Percentiles rank a stretch among this genome's conserved stretches.
phyloP scores from a whole-genome alignment of 2,888 invertebrate species.

The Crepidodera aurea region DNA sequence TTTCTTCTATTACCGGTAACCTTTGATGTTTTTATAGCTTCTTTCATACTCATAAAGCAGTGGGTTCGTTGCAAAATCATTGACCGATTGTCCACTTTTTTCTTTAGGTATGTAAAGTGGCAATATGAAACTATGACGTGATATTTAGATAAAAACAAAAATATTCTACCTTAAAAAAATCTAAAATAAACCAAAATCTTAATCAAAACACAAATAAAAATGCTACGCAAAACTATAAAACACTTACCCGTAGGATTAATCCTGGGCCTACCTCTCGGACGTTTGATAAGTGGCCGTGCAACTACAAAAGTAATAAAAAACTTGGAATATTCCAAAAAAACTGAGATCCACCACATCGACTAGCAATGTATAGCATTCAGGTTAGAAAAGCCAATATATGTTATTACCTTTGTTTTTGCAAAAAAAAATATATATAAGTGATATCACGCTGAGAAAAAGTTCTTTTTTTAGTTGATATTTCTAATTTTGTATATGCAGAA shows the following conservation, averaged over 20 bases:
- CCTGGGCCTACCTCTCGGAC: slow-evolving; percentile 52
- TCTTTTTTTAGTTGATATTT: too few relatives aligned
- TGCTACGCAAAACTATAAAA: slow-evolving; percentile 4
- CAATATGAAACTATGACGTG: too few relatives aligned
- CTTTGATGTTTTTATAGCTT: too few relatives aligned
- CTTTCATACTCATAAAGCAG: too few relatives aligned
- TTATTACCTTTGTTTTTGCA: slow-evolving; percentile 29
- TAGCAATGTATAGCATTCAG: not conserved
- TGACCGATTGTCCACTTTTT: too few relatives aligned
- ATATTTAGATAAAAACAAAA: too few relatives aligned
- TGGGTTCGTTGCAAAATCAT: too few relatives aligned
- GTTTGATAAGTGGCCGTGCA: slow-evolving; percentile 46
- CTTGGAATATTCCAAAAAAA: slow-evolving; percentile 13
- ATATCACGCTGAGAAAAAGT: too few relatives aligned
- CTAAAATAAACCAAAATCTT: not conserved
- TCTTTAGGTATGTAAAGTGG: too few relatives aligned
- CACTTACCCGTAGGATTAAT: slow-evolving; percentile 40
- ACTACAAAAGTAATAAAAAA: slow-evolving; percentile 42
- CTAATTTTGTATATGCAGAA: too few relatives aligned
- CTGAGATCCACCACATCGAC: not conserved
- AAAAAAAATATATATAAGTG: not conserved
- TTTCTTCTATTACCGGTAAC: too few relatives aligned
- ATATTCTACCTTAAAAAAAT: not conserved
- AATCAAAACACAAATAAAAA: slow-evolving; percentile 2
- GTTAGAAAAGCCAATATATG: slow-evolving; percentile 12